Evolutionary conservation across 2,113 vertebrate genomes (phyloP).

Genomic region (Centrocercus urophasianus): DNA sequence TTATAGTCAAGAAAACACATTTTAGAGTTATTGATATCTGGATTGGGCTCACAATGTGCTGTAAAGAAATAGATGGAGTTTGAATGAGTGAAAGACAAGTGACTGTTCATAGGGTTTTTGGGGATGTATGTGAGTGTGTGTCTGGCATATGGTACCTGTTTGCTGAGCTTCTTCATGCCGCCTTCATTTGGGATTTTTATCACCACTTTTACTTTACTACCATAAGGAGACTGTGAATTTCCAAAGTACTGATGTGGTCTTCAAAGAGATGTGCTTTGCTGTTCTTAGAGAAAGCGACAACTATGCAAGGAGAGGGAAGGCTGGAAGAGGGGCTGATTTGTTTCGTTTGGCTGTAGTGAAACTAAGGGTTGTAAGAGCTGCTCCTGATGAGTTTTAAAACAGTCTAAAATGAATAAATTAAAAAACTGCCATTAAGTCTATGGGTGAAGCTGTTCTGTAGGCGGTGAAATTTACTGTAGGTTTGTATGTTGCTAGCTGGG

Average conservation of each 20-base stretch:
- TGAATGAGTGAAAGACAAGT: background rate
- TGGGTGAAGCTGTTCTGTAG: background rate
- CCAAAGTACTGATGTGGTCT: background rate
- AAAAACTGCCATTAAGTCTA: background rate
- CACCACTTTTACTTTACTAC: background rate
- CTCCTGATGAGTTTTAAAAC: background rate
- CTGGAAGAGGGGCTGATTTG: background rate
- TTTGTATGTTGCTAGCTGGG: background rate
- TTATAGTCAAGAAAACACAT: background rate
- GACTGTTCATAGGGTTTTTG: background rate
- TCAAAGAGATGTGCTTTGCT: background rate
- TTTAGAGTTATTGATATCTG: background rate
- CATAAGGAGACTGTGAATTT: background rate
- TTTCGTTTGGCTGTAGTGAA: background rate
- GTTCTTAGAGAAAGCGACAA: fast-evolving
- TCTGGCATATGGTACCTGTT: background rate
- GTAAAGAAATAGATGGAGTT: background rate
- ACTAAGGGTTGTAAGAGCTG: background rate
- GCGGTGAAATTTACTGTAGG: background rate
- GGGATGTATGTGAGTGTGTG: background rate
- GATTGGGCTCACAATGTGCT: background rate
- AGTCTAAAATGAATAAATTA: background rate
- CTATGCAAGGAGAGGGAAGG: background rate
- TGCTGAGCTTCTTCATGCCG: background rate
- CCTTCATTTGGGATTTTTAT: background rate